These are phyloP conservation scores for Girardia tigrina DNA, from an alignment of 2,888 invertebrate genomes.

Conservation along the genomic window DNA sequence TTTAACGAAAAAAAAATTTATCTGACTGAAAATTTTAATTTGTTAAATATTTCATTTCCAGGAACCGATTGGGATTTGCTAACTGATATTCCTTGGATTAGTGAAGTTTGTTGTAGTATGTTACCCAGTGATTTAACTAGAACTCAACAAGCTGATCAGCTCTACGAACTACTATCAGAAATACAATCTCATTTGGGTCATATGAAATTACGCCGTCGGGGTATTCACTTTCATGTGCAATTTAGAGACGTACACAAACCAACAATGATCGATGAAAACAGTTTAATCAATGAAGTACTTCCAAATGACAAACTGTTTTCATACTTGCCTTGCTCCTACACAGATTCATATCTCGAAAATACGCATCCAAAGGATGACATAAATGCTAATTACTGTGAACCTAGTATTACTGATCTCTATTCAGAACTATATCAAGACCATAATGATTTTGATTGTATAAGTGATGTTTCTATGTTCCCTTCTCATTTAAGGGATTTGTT, in stretches of 20 bases:
- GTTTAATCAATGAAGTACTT: slow-evolving; percentile 8
- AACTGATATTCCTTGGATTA: slow-evolving; percentile 40
- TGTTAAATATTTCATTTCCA: too few relatives aligned
- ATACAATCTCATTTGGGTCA: slow-evolving; percentile 25
- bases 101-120: slow-evolving; percentile 31
- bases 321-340: slow-evolving; percentile 26
- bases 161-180: slow-evolving; percentile 31
- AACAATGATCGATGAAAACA: neutral
- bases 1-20: too few relatives aligned
- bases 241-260: slow-evolving; percentile 30
- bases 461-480: neutral
- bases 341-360: neutral
- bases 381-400: slow-evolving; percentile 8
- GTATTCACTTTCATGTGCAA: slow-evolving; percentile 35
- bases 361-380: slow-evolving; percentile 1
- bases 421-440: neutral
- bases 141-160: slow-evolving; percentile 34
- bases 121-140: slow-evolving; percentile 28
- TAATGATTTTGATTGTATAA: neutral
- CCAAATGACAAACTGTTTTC: neutral
- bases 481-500: slow-evolving; percentile 11
- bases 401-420: neutral
- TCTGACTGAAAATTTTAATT: too few relatives aligned
- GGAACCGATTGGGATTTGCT: slow-evolving; percentile 38
- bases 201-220: slow-evolving; percentile 30